Evolutionary conservation across 2,888 invertebrate species (phyloP).

Genomic region (Celastrina argiolus): DNA sequence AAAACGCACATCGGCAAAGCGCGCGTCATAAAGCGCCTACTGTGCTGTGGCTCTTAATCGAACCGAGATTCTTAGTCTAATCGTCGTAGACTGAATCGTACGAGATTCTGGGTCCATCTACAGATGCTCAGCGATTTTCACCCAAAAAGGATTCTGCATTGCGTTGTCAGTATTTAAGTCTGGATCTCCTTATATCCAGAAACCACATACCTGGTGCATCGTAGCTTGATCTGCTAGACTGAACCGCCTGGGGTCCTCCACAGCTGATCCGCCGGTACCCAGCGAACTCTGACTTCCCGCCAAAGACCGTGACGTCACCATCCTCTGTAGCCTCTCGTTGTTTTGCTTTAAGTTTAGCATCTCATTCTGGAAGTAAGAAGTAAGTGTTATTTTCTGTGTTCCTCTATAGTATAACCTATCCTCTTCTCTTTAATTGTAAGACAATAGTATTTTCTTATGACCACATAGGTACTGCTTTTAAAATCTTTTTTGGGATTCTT

Average conservation of each 20-base stretch:
- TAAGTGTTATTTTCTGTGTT: background rate
- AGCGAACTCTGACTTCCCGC: conserved; percentile 80
- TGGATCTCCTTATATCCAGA: background rate
- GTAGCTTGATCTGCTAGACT: conserved; percentile 78
- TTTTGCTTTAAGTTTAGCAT: conserved; percentile 98
- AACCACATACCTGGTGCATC: conserved; percentile 62
- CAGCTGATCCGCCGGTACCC: conserved; percentile 68
- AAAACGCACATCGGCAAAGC: too few species aligned
- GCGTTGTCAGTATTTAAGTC: background rate
- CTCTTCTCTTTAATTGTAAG: too few species aligned
- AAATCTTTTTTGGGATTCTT: too few species aligned
- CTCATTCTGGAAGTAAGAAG: conserved; percentile 82
- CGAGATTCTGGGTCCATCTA: too few species aligned
- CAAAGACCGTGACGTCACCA: conserved; percentile 84
- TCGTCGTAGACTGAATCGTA: too few species aligned
- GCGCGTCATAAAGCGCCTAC: too few species aligned
- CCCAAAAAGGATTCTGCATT: background rate
- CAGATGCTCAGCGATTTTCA: background rate
- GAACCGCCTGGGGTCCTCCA: conserved; percentile 77
- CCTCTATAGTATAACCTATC: too few species aligned
- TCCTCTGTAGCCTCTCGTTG: conserved; percentile 93
- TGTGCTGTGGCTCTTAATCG: too few species aligned
- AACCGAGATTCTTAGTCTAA: too few species aligned
- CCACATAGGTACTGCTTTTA: too few species aligned
- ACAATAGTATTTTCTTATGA: too few species aligned